These are phyloP conservation scores for Calcarius lapponicus DNA, from an alignment of 2,797 vertebrate genomes.

Conservation along the genomic window DNA sequence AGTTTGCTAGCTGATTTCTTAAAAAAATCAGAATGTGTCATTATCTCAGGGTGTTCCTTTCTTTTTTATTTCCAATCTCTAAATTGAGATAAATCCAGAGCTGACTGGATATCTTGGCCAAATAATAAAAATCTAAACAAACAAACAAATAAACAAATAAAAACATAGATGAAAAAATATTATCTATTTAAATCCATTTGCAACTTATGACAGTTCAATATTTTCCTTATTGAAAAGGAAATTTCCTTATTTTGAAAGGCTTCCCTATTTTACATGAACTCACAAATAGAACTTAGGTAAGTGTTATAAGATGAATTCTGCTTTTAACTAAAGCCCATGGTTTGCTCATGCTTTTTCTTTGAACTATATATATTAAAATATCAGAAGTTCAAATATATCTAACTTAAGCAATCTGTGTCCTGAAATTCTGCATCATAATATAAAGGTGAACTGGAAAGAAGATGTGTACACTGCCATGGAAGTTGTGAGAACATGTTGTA, in stretches of 20 bases:
- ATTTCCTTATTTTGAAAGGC: background rate
- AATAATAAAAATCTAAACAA: background rate
- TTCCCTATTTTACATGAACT: background rate
- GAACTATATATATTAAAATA: background rate
- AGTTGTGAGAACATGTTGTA: conserved; percentile 69
- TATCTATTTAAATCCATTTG: background rate
- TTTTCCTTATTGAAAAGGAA: background rate
- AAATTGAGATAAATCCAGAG: background rate
- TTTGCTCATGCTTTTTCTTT: background rate
- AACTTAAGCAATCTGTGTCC: conserved; percentile 2
- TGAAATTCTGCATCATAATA: conserved; percentile 53
- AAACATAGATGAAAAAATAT: rapidly evolving
- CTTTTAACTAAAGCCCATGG: background rate
- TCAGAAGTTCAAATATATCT: background rate
- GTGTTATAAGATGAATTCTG: background rate
- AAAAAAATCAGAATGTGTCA: background rate
- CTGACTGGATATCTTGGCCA: background rate
- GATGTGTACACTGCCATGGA: conserved; percentile 46
- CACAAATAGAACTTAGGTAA: background rate
- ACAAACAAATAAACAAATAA: background rate
- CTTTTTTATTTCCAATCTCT: background rate
- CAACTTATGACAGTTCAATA: background rate
- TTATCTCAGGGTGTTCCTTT: background rate
- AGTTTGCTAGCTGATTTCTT: background rate
- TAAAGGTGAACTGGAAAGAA: conserved; percentile 40